Conservation (phyloP, 2,113 vertebrate species). For the crab-eating macaque (Macaca fascicularis) region DNA sequence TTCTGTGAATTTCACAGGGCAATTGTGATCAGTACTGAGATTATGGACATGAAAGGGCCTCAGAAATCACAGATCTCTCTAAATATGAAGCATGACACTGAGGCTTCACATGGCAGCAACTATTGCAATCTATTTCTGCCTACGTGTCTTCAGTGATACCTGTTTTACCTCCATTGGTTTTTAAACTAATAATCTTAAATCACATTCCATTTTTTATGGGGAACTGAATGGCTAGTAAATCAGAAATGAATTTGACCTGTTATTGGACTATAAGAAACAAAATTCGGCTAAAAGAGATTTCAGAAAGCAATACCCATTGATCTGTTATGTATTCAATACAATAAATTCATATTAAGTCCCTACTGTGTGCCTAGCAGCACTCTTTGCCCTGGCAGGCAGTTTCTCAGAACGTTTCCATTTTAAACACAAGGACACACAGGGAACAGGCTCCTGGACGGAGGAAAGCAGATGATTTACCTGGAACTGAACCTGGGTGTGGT, state of each 20-base stretch:
- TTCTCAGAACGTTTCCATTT: neutral
- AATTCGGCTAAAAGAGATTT: neutral
- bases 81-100: no score
- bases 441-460: neutral
- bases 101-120: neutral
- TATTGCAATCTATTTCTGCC: neutral
- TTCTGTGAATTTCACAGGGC: neutral
- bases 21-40: neutral
- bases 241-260: neutral
- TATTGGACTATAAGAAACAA: neutral
- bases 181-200: neutral
- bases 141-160: neutral
- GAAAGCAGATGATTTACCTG: neutral
- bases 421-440: neutral
- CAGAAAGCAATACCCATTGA: neutral
- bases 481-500: neutral
- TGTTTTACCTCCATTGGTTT: no score
- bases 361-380: neutral
- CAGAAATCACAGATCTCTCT: neutral
- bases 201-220: neutral
- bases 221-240: neutral
- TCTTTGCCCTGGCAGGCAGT: neutral
- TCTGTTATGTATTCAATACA: neutral
- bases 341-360: neutral
- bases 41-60: neutral